Percentiles rank a stretch among this genome's conserved stretches.
These are phyloP conservation scores for Acanthornis magna DNA, from an alignment of 2,797 vertebrate species.

Conservation along the genomic window DNA sequence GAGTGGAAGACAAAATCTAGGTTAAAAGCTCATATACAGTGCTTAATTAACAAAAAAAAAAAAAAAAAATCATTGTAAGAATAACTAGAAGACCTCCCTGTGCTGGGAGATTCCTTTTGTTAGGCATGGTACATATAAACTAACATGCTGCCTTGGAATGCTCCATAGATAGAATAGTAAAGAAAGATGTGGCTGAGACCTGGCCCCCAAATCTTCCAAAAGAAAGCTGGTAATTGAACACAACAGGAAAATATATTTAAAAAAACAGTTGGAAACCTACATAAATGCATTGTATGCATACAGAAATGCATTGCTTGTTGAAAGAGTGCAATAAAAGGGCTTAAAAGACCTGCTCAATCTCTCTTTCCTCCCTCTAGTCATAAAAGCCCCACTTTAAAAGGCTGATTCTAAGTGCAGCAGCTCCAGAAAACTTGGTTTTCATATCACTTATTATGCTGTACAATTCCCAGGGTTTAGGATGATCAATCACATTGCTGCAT, in stretches of 20 bases:
- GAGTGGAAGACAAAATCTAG: rapidly evolving
- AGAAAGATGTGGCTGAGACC: background rate
- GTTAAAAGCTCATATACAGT: background rate
- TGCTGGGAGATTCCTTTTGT: background rate
- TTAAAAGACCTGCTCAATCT: rapidly evolving
- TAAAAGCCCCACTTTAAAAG: background rate
- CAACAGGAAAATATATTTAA: background rate
- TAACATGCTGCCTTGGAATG: background rate
- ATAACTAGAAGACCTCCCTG: background rate
- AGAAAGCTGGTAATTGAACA: background rate
- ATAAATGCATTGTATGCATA: background rate
- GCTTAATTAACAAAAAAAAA: too few species aligned
- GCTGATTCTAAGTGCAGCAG: background rate
- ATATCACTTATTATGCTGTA: background rate
- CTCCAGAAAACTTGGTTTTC: background rate
- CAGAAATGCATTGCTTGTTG: background rate
- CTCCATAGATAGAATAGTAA: background rate
- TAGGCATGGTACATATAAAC: rapidly evolving
- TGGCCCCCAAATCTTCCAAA: background rate
- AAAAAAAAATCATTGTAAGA: background rate
- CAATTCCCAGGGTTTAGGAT: background rate
- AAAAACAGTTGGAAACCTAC: background rate
- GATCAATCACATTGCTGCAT: background rate
- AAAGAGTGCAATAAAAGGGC: background rate
- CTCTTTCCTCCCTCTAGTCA: background rate